Conservation (phyloP, 2,797 vertebrate species). For the Cuniculus paca region DNA sequence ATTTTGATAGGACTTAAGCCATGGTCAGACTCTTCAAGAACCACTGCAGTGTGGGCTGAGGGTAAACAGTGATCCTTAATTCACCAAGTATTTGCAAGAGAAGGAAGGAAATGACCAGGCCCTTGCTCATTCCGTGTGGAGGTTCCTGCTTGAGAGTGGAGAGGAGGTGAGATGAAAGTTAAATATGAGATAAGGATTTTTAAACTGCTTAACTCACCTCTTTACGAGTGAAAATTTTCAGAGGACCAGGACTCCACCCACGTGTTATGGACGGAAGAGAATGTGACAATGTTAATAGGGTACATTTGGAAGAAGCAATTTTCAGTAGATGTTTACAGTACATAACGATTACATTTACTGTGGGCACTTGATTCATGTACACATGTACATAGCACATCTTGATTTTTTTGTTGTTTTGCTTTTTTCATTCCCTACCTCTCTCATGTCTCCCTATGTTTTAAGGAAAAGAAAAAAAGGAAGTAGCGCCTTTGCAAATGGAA, state of each 20-base stretch:
- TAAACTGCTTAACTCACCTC: neutral
- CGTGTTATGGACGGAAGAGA: neutral
- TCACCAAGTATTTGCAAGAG: neutral
- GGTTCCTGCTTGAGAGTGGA: neutral
- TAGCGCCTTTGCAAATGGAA: neutral
- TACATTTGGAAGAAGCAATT: neutral
- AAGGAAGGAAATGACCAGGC: neutral
- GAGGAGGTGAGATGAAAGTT: neutral
- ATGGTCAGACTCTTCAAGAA: neutral
- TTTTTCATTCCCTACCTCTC: neutral
- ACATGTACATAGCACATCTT: neutral
- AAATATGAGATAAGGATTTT: neutral
- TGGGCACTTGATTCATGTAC: neutral
- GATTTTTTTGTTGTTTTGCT: neutral
- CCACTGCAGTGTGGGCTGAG: neutral
- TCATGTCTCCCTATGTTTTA: neutral
- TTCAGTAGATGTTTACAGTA: neutral
- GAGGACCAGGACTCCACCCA: fast-evolving
- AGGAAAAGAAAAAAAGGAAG: neutral
- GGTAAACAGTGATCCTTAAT: neutral
- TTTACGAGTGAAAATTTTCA: neutral
- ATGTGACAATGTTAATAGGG: neutral
- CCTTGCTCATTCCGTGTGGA: fast-evolving
- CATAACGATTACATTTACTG: neutral
- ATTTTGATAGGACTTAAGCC: neutral